These are phyloP conservation scores for Porites lutea DNA, from an alignment of 64 coral and sea anemone genomes.

Conservation along the genomic window DNA sequence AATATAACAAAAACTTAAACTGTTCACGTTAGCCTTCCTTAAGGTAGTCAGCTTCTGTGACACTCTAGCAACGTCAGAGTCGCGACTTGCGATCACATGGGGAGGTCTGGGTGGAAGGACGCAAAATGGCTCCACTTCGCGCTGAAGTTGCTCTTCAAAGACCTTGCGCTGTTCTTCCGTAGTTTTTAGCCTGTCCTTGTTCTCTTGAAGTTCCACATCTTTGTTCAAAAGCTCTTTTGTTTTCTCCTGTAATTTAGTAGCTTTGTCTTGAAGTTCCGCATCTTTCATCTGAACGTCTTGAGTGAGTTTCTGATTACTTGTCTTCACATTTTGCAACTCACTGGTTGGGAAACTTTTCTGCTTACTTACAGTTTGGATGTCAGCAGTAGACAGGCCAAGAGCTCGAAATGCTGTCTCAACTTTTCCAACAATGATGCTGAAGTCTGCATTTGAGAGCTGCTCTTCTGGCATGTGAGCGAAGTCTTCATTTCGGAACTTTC, in stretches of 20 bases:
- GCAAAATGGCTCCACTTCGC: constrained; percentile 13
- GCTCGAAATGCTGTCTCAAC: constrained; percentile 38
- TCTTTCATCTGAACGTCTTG: neutral
- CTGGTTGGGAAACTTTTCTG: constrained; percentile 41
- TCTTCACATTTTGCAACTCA: neutral
- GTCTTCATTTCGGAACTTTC: constrained; percentile 17
- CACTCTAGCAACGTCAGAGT: neutral
- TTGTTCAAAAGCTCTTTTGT: no score
- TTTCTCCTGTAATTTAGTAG: no score
- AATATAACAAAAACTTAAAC: neutral
- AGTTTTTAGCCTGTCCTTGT: no score
- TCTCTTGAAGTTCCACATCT: no score
- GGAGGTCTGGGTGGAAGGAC: constrained; percentile 20
- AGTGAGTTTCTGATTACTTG: neutral
- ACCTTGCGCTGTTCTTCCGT: constrained; percentile 13
- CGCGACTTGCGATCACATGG: neutral
- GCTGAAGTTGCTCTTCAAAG: constrained; percentile 26
- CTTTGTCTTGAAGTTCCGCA: no score
- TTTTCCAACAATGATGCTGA: constrained; percentile 5
- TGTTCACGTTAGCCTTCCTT: neutral
- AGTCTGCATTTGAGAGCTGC: neutral
- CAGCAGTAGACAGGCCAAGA: neutral
- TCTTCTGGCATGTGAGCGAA: constrained; percentile 50
- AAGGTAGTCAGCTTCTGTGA: neutral
- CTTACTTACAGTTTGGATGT: constrained; percentile 43